Evolutionary conservation across 2,888 invertebrate species (phyloP), one percentile per base, ranked within the genome.

Genomic region (Watsonalla cultraria): DNA sequence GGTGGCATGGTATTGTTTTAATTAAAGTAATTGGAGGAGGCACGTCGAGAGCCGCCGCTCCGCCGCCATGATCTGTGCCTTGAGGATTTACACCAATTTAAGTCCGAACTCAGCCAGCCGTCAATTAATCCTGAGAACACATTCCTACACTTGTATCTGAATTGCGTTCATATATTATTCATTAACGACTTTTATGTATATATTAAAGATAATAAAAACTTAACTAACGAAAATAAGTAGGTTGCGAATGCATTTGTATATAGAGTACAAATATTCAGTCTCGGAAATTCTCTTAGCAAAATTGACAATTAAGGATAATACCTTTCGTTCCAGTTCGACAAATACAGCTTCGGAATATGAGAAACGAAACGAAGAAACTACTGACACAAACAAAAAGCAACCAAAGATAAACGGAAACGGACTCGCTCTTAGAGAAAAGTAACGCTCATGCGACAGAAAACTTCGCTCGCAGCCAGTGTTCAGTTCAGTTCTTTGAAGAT

Each of bases 21-120:
- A 90, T 90, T 90, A 90, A 90, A 90, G 88, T 90, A 90, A 90
- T 90, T 90, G 90, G 89, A 87, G 86, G 86, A 89, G 88, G 85
- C 85, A 85, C 85, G 84, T 82, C 74, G 86, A 85, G 89, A 79
- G 84, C 84, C 78, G 80, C 72, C 83, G 81, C 83, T 84, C 82
- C 80, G 80, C 78, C 78, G 83, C 80, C 82, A 84, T 89, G 87
- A 89, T 90, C 89, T 87, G 85, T 84, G 84, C 87, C 88, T 88
- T 86, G 85, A 90, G 89, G 87, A 90, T 89, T 89, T 86, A 84
- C 84, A 87, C 85, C 86, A 88, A 88, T 90, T 87, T 84, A 85
- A 84, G 84, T 81, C 82, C 78, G 79, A 78, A 79, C 78, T 79
- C 80, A 78, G 77, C 78, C 79, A 78, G 71, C 77, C 85, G 78